phyloP scores from a whole-genome alignment of 2,113 vertebrate species.

The Crocuta crocuta region DNA sequence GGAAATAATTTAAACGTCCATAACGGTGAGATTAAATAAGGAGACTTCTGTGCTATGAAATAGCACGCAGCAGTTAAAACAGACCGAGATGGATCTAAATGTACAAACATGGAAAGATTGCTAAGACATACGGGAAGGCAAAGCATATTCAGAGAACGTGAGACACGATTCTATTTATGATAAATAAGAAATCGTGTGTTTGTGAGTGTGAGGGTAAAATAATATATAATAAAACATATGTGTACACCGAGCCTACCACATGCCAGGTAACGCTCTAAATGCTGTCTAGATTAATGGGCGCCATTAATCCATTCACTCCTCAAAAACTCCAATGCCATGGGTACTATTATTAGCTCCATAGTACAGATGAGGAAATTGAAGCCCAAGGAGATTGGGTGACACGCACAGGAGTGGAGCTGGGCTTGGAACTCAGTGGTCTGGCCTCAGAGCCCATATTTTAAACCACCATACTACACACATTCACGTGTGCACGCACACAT shows the following conservation, averaged over 20 bases:
- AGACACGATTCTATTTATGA: not conserved
- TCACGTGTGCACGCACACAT: fast-evolving
- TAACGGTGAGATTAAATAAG: not conserved
- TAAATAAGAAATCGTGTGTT: not conserved
- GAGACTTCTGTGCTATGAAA: not conserved
- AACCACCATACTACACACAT: not conserved
- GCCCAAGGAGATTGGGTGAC: not conserved
- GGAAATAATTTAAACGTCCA: not conserved
- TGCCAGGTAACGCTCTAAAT: not conserved
- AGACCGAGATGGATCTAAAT: not conserved
- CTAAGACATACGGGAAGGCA: not conserved
- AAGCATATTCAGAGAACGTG: not conserved
- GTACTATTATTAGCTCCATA: not conserved
- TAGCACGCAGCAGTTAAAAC: not conserved
- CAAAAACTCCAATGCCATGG: not conserved
- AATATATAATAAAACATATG: not conserved
- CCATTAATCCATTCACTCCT: not conserved
- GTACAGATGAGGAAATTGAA: not conserved
- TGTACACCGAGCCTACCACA: not conserved
- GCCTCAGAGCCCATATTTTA: not conserved
- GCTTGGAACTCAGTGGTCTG: not conserved
- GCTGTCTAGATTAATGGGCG: too few species aligned
- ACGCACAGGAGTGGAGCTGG: not conserved
- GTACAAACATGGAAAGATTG: not conserved
- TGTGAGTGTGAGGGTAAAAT: not conserved